phyloP scores from a whole-genome alignment of 2,797 vertebrate species.

The Potorous gilbertii region DNA sequence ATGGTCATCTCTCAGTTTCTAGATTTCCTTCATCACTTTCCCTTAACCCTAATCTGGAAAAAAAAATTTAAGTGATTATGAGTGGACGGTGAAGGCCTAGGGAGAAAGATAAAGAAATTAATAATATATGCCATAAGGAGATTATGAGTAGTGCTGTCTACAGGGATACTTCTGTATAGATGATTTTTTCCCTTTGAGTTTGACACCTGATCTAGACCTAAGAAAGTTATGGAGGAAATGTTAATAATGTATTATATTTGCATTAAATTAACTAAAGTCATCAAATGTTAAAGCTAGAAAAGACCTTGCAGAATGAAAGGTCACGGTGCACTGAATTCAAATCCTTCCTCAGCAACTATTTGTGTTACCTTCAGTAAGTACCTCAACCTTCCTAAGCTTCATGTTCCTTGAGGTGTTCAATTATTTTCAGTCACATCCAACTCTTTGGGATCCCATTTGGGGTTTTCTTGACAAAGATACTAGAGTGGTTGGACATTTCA shows the following conservation, averaged over 20 bases:
- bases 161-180: too few relatives aligned
- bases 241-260: not conserved
- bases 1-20: not conserved
- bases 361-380: not conserved
- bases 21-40: not conserved
- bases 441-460: not conserved
- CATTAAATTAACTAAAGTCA: constrained; percentile 1
- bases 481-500: too few relatives aligned
- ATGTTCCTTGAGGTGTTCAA: not conserved
- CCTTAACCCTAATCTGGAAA: constrained; percentile 21
- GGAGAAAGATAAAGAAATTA: constrained; percentile 42
- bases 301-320: not conserved
- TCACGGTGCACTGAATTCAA: not conserved
- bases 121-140: not conserved
- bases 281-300: not conserved
- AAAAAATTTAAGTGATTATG: not conserved
- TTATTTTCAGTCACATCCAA: not conserved
- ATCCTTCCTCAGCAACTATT: not conserved
- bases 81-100: not conserved
- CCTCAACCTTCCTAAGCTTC: too few relatives aligned
- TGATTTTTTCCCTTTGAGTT: too few relatives aligned
- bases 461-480: too few relatives aligned
- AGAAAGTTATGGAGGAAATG: too few relatives aligned
- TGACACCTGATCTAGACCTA: too few relatives aligned
- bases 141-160: not conserved